These are phyloP conservation scores for Zapornia atra DNA, from an alignment of 2,113 vertebrate genomes.

Conservation along the genomic window DNA sequence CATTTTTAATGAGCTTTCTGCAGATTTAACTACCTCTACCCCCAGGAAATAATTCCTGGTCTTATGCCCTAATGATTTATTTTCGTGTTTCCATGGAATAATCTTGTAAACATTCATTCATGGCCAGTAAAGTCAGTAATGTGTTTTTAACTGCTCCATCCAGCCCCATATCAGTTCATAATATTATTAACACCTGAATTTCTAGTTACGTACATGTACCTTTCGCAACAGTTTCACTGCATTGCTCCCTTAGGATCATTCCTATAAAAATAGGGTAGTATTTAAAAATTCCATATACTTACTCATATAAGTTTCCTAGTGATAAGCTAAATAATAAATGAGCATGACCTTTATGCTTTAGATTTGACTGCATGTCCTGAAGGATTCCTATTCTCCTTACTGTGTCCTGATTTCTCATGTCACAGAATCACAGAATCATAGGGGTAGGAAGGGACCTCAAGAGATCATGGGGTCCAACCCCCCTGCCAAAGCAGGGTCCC, in stretches of 20 bases:
- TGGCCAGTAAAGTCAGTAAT: background rate
- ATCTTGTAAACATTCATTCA: background rate
- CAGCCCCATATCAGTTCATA: background rate
- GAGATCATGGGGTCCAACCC: too few relatives aligned
- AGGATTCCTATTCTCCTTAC: background rate
- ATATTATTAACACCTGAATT: slow-evolving; percentile 5
- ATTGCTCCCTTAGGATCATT: background rate
- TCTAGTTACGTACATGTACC: background rate
- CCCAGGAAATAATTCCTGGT: background rate
- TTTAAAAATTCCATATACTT: slow-evolving; percentile 17
- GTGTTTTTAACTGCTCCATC: background rate
- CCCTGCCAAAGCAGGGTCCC: too few relatives aligned
- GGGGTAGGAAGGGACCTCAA: too few relatives aligned
- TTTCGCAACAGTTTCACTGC: background rate
- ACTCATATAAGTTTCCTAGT: background rate
- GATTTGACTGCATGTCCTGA: background rate
- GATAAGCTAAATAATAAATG: slow-evolving; percentile 28
- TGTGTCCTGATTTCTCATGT: too few relatives aligned
- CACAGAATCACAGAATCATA: too few relatives aligned
- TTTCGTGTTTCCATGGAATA: background rate
- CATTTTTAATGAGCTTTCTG: slow-evolving; percentile 1
- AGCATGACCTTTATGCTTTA: background rate
- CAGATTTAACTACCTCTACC: background rate
- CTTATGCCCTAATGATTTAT: background rate
- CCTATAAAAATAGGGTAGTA: background rate